These are phyloP conservation scores for Pseudeuparius sepicola DNA, from an alignment of 2,888 invertebrate genomes.

Conservation along the genomic window DNA sequence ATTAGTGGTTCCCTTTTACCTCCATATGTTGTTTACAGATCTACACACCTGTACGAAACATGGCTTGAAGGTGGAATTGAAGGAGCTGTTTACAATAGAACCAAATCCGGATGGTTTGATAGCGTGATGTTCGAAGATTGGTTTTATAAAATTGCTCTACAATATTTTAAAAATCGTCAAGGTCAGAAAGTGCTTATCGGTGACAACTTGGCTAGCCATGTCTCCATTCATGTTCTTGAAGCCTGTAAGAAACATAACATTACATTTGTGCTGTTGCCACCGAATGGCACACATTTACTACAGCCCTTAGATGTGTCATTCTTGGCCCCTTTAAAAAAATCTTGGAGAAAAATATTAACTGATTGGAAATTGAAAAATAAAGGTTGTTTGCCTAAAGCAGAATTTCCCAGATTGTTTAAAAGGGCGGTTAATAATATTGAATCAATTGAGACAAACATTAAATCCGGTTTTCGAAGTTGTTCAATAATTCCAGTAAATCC, in stretches of 20 bases:
- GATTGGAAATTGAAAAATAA: slow-evolving; percentile 6
- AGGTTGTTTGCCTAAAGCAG: slow-evolving; percentile 7
- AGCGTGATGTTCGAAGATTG: too few species aligned
- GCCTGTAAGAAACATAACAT: slow-evolving; percentile 2
- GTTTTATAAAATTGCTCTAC: slow-evolving; percentile 2
- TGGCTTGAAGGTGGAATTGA: slow-evolving; percentile 2
- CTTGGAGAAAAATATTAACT: slow-evolving; percentile 8
- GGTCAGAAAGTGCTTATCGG: slow-evolving; percentile 1
- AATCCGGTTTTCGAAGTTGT: slow-evolving; percentile 1
- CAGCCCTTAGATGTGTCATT: slow-evolving; percentile 8
- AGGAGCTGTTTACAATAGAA: slow-evolving; percentile 2
- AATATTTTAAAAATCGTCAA: slow-evolving; percentile 1
- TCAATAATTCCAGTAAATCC: slow-evolving; percentile 1
- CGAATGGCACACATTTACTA: slow-evolving; percentile 2
- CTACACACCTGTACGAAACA: slow-evolving; percentile 3
- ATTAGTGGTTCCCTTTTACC: neutral
- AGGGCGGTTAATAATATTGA: slow-evolving; percentile 2
- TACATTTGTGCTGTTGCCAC: slow-evolving; percentile 2
- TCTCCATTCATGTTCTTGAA: slow-evolving; percentile 2
- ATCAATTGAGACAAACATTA: slow-evolving; percentile 2
- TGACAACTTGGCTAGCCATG: slow-evolving; percentile 3
- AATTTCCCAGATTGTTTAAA: slow-evolving; percentile 5
- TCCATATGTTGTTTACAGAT: slow-evolving; percentile 2
- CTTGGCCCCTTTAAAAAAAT: slow-evolving; percentile 6
- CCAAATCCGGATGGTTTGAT: slow-evolving; percentile 1